Conservation (phyloP, 2,888 invertebrate species). For the Epsilonema sp. region DNA sequence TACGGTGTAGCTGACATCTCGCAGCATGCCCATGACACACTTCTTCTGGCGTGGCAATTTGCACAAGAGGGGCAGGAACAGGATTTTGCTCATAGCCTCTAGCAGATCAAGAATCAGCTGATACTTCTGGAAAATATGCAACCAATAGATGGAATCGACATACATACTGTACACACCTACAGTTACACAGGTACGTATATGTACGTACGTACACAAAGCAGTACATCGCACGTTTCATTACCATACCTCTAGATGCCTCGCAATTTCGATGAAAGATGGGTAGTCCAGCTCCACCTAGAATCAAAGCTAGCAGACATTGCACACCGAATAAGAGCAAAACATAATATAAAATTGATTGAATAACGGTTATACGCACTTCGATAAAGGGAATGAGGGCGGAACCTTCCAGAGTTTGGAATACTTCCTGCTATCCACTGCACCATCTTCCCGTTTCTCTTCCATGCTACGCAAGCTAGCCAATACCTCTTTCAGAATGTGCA, state of each 20-base stretch:
- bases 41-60: constrained; percentile 16
- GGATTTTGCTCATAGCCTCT: not conserved
- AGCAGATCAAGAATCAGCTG: not conserved
- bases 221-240: too few species aligned
- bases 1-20: constrained; percentile 20
- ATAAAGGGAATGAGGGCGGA: constrained; percentile 26
- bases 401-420: constrained; percentile 24
- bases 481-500: not conserved
- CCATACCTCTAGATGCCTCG: not conserved
- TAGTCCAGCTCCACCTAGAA: constrained; percentile 11
- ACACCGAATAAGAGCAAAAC: too few species aligned
- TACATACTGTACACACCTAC: too few species aligned
- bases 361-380: too few species aligned
- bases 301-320: too few species aligned
- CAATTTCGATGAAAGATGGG: constrained; percentile 1
- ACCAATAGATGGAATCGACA: too few species aligned
- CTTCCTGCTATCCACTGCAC: too few species aligned
- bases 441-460: not conserved
- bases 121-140: too few species aligned
- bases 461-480: constrained; percentile 9
- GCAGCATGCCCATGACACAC: constrained; percentile 19
- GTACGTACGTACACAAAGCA: too few species aligned
- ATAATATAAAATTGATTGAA: too few species aligned
- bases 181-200: too few species aligned
- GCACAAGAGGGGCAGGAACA: constrained; percentile 18